Conservation (phyloP, 2,113 vertebrate species). For the Lophochroa leadbeateri region DNA sequence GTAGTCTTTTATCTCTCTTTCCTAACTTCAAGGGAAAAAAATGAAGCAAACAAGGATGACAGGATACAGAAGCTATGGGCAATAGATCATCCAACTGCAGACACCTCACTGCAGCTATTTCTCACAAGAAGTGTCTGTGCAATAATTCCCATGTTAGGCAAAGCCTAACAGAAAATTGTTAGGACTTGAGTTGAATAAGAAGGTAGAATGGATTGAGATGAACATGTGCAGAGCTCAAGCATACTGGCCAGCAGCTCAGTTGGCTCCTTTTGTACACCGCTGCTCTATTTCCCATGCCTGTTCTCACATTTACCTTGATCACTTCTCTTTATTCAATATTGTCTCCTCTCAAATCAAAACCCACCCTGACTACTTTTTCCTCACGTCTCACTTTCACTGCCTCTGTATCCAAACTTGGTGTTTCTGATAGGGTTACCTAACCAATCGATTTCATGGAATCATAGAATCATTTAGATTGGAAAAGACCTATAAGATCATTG, state of each 20-base stretch:
- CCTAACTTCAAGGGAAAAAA: constrained; percentile 16
- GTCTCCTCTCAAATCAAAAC: not conserved
- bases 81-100: not conserved
- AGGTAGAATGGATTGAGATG: not conserved
- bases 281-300: not conserved
- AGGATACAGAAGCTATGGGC: not conserved
- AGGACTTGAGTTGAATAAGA: not conserved
- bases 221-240: not conserved
- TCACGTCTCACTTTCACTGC: not conserved
- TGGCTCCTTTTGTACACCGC: not conserved
- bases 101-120: not conserved
- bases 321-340: not conserved
- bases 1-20: not conserved
- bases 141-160: not conserved
- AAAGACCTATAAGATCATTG: not conserved
- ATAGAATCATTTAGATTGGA: not conserved
- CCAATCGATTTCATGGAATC: not conserved
- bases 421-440: not conserved
- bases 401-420: not conserved
- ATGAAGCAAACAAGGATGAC: constrained; percentile 14
- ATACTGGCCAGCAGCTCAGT: not conserved
- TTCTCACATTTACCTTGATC: not conserved
- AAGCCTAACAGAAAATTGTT: not conserved
- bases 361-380: not conserved
- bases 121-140: fast-evolving